These are phyloP conservation scores for Micrasema longulum DNA, from an alignment of 1,140 invertebrate genomes.

Conservation along the genomic window DNA sequence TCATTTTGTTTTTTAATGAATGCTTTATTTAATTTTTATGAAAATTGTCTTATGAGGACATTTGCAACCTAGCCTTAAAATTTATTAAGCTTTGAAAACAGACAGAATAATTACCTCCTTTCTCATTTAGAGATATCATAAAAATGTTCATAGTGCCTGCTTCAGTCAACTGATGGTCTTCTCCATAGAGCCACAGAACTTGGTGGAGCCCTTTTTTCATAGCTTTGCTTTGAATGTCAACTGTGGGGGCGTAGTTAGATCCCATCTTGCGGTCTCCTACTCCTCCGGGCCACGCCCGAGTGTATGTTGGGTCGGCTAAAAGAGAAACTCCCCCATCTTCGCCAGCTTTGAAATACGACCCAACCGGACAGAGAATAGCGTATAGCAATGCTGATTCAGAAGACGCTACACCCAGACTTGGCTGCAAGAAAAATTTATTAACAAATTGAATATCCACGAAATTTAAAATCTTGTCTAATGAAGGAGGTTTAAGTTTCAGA, in stretches of 20 bases:
- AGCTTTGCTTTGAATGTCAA: constrained; percentile 86
- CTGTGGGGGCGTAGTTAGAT: constrained; percentile 91
- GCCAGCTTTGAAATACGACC: constrained; percentile 86
- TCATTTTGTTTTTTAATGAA: no score
- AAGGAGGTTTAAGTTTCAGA: no score
- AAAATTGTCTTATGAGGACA: not conserved
- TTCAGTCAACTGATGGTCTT: constrained; percentile 95
- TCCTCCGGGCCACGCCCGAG: constrained; percentile 95
- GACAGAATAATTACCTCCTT: constrained; percentile 86
- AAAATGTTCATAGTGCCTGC: constrained; percentile 99
- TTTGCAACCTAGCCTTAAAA: not conserved
- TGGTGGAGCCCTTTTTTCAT: constrained; percentile 88
- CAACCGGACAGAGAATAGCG: constrained; percentile 93
- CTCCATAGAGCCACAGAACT: constrained; percentile 96
- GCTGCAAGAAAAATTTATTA: constrained; percentile 70
- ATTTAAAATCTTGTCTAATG: not conserved
- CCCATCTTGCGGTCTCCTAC: constrained; percentile 96
- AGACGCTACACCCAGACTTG: constrained; percentile 88
- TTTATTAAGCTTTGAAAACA: not conserved
- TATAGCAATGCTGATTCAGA: constrained; percentile 90
- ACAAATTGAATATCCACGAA: not conserved
- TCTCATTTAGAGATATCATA: constrained; percentile 86
- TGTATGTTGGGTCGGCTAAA: constrained; percentile 68
- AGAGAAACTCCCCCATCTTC: constrained; percentile 80
- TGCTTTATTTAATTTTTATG: not conserved